Evolutionary conservation across 30 jellyfish, hydroid and myxozoan species (phyloP).

Genomic region (Phacellophora camtschatica): DNA sequence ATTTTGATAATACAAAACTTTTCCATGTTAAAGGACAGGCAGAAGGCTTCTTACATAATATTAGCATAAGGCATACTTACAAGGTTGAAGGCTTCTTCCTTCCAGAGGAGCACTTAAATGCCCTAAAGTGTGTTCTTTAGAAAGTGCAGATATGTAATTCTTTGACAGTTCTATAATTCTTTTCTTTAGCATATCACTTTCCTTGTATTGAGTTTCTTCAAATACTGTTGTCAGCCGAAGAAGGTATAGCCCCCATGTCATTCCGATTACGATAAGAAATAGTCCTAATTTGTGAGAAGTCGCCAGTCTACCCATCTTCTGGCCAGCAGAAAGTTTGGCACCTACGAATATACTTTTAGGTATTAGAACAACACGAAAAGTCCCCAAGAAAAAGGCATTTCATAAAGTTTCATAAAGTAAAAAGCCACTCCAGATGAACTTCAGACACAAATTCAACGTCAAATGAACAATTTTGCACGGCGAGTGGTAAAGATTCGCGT

Average conservation of each 20-base stretch:
- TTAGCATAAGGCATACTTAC: constrained; percentile 25
- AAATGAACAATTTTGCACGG: too few relatives aligned
- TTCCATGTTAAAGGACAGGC: too few relatives aligned
- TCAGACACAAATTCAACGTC: too few relatives aligned
- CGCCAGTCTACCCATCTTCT: constrained; percentile 7
- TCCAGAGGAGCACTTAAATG: constrained; percentile 6
- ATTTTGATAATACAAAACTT: too few relatives aligned
- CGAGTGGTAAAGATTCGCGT: too few relatives aligned
- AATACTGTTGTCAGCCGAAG: constrained; percentile 38
- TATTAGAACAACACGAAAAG: too few relatives aligned
- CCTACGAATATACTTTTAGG: too few relatives aligned
- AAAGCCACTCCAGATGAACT: too few relatives aligned
- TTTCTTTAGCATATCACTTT: constrained; percentile 72
- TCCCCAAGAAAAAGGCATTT: too few relatives aligned
- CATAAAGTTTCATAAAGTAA: too few relatives aligned
- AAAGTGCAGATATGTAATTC: constrained; percentile 72
- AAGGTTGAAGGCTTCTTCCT: constrained; percentile 41
- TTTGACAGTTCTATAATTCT: constrained; percentile 83
- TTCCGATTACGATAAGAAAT: constrained; percentile 66
- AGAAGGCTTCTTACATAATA: too few relatives aligned
- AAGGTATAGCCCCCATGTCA: constrained; percentile 90
- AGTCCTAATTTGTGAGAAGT: constrained; percentile 65
- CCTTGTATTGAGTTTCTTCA: constrained; percentile 54
- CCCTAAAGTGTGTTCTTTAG: constrained; percentile 71
- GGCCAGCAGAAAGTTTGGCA: constrained; percentile 5